Base-by-base conservation (phyloP, 1,140 invertebrate species). In the Rhopalosiphum maidis region DNA sequence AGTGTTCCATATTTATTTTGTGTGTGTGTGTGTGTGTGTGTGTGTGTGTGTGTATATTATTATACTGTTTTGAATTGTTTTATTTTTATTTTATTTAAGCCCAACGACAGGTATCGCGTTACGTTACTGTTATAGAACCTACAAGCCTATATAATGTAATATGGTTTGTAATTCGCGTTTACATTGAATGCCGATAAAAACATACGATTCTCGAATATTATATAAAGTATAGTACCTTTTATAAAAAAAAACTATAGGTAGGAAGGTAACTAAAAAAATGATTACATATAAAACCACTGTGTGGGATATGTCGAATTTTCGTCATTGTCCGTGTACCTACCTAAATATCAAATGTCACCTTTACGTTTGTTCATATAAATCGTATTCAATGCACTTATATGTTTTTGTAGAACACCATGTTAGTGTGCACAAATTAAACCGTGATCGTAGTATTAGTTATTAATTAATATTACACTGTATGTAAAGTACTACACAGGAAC, bases 131-230 rank as follows among this genome's bases (percentile, higher is more conserved):
- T 77, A n/a, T 77, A 77, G n/a, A n/a, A n/a, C n/a, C 30, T 77
- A 77, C 30, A 15, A 77, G 60, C 60, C 18, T 15, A n/a, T 35
- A 77, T 35, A 77, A 77, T n/a, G 18, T 77, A 77, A 30, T 60
- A 60, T 60, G 3, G 55, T 60, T 77, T 77, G 18, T 35, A 68
- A 77, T 77, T 77, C 30, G n/a, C 60, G 15, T 77, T n/a, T 35
- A n/a, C n/a, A 77, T n/a, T 77, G n/a, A 77, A 77, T 77, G n/a
- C 60, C 30, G 30, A 77, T 77, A 77, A 77, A 77, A 77, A 77
- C 30, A 77, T 77, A n/a, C 60, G 30, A n/a, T 77, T 77, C 30
- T 35, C n/a, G 15, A 68, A n/a, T 77, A 22, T 77, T n/a, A 77
- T 15, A 18, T 18, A n/a, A n/a, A 18, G 60, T 18, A 77, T 35